A percentile compares a stretch with the other conserved stretches of the same genome.
Conservation (phyloP, 1,140 invertebrate genomes). For the Palaemon carinicauda region DNA sequence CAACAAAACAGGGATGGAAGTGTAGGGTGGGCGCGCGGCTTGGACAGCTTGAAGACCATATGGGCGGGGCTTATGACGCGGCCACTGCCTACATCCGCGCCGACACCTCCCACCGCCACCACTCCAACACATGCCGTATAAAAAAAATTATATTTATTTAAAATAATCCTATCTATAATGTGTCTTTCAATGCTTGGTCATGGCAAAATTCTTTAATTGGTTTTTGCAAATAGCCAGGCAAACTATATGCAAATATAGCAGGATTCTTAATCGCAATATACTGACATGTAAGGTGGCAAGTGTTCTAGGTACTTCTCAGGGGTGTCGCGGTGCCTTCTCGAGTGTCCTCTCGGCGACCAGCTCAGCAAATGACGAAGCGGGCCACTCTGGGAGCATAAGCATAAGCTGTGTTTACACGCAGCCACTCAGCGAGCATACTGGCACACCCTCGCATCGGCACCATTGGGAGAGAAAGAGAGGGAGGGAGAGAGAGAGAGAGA, state of each 20-base stretch:
- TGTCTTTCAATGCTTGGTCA: no score
- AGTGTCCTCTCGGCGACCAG: conserved; percentile 44
- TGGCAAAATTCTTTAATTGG: no score
- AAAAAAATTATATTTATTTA: not conserved
- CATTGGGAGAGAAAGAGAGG: conserved; percentile 36
- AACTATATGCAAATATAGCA: not conserved
- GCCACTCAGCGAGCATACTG: conserved; percentile 51
- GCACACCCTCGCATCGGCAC: conserved; percentile 40
- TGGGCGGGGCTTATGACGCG: conserved; percentile 51
- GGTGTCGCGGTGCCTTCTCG: conserved; percentile 50
- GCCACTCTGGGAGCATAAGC: conserved; percentile 46
- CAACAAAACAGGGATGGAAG: conserved; percentile 50
- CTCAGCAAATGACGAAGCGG: conserved; percentile 50
- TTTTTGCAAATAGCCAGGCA: not conserved
- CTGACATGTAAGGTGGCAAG: conserved; percentile 15
- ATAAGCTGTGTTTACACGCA: conserved; percentile 21
- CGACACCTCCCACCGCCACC: conserved; percentile 55
- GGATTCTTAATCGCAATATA: not conserved
- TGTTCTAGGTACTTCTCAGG: conserved; percentile 45
- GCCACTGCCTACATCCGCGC: conserved; percentile 51
- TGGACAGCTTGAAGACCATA: conserved; percentile 35
- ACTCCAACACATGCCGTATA: conserved; percentile 24
- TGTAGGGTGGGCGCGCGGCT: conserved; percentile 36
- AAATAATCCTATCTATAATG: no score
- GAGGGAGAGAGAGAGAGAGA: no score